A percentile compares a stretch with the other conserved stretches of the same genome.
phyloP scores from a whole-genome alignment of 1,140 invertebrate species.

The Tetramorium alpestre region DNA sequence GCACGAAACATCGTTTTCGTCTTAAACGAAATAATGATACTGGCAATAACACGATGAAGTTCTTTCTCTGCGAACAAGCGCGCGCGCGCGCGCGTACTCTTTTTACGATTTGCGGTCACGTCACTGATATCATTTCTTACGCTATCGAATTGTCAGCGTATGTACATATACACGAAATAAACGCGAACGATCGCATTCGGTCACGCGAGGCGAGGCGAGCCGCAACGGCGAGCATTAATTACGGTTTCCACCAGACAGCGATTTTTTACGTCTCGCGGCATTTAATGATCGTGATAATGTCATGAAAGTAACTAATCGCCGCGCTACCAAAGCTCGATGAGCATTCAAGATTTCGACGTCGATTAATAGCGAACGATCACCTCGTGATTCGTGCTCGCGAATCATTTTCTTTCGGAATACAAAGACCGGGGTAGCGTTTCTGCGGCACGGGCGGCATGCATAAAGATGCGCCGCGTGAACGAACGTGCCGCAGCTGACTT shows the following conservation, averaged over 20 bases:
- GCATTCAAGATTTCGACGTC: slow-evolving; percentile 70
- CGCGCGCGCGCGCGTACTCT: slow-evolving; percentile 34
- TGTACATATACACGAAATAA: neutral
- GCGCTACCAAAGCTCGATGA: slow-evolving; percentile 45
- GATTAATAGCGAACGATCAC: slow-evolving; percentile 65
- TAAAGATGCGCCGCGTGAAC: slow-evolving; percentile 21
- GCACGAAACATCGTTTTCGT: slow-evolving; percentile 70
- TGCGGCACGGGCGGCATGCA: slow-evolving; percentile 26
- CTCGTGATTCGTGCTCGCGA: slow-evolving; percentile 51
- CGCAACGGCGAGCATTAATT: slow-evolving; percentile 37
- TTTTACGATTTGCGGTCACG: slow-evolving; percentile 52
- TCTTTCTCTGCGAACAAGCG: slow-evolving; percentile 20
- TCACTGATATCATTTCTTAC: neutral
- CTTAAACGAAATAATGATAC: slow-evolving; percentile 74
- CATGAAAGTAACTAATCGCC: slow-evolving; percentile 41
- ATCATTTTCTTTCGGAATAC: slow-evolving; percentile 55
- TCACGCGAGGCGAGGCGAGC: slow-evolving; percentile 20
- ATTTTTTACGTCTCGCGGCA: slow-evolving; percentile 31
- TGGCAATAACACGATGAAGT: slow-evolving; percentile 58
- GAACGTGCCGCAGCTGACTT: slow-evolving; percentile 63
- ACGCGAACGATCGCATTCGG: slow-evolving; percentile 20
- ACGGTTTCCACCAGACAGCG: neutral
- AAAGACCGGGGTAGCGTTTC: slow-evolving; percentile 41
- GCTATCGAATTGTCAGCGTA: slow-evolving; percentile 37
- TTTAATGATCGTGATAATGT: slow-evolving; percentile 49